Evolutionary conservation across 2,888 invertebrate species (phyloP).

Genomic region (Cryptus viduatorius): DNA sequence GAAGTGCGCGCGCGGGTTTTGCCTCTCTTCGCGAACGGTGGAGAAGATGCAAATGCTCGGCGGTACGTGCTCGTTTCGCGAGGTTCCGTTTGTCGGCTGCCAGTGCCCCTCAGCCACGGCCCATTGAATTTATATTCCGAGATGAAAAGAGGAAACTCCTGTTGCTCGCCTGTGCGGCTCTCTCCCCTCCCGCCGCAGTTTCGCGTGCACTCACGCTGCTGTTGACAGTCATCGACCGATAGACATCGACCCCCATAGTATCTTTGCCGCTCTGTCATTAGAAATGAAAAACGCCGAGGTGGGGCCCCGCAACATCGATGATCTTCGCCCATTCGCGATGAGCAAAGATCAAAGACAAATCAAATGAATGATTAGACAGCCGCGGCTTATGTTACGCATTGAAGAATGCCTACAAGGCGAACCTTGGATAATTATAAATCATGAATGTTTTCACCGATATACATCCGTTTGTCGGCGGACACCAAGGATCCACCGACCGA

Average conservation of each 20-base stretch:
- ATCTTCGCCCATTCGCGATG: constrained; percentile 15
- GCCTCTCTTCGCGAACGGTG: constrained; percentile 59
- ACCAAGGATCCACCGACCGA: constrained; percentile 51
- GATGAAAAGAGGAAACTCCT: constrained; percentile 70
- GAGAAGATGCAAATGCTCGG: constrained; percentile 69
- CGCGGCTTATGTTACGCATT: constrained; percentile 18
- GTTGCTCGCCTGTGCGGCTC: constrained; percentile 45
- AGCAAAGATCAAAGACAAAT: constrained; percentile 58
- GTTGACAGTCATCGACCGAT: constrained; percentile 59
- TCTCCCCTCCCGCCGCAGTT: constrained; percentile 40
- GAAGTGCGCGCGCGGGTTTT: constrained; percentile 45
- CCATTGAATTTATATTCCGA: constrained; percentile 72
- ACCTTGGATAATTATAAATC: constrained; percentile 65
- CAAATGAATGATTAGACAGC: constrained; percentile 47
- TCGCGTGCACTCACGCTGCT: constrained; percentile 31
- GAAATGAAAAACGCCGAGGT: constrained; percentile 68
- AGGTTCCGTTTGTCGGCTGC: constrained; percentile 73
- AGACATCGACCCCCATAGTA: constrained; percentile 56
- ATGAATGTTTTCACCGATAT: constrained; percentile 31
- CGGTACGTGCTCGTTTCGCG: constrained; percentile 71
- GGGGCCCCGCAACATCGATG: constrained; percentile 49
- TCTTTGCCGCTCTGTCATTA: constrained; percentile 67
- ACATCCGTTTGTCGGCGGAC: constrained; percentile 52
- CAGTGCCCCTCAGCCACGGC: constrained; percentile 64
- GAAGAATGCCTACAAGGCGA: background rate